Conservation (phyloP, 2,113 vertebrate species). For the Neofelis nebulosa region DNA sequence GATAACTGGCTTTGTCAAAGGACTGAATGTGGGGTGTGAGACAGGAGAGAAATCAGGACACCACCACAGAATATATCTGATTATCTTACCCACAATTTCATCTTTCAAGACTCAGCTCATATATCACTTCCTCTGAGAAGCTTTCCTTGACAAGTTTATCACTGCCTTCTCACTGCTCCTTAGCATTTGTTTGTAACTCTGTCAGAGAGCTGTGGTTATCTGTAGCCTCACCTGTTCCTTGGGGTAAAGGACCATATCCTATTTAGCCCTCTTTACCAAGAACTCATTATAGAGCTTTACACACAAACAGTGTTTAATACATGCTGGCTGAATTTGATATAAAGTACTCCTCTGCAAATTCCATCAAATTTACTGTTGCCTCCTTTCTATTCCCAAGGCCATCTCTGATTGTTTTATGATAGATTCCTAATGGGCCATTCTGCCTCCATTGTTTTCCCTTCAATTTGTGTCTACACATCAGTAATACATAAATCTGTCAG, state of each 20-base stretch:
- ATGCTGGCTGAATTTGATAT: not conserved
- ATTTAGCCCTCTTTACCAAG: not conserved
- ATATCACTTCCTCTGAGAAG: not conserved
- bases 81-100: not conserved
- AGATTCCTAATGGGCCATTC: not conserved
- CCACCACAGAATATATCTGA: not conserved
- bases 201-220: not conserved
- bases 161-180: not conserved
- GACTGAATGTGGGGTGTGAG: not conserved
- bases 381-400: not conserved
- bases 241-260: not conserved
- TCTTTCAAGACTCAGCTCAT: slow-evolving; percentile 3
- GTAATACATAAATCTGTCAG: not conserved
- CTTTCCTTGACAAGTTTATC: not conserved
- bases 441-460: not conserved
- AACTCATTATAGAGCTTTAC: not conserved
- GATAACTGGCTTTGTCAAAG: not conserved
- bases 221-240: not conserved
- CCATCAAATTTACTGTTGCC: not conserved
- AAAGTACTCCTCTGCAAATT: not conserved
- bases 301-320: not conserved
- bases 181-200: not conserved
- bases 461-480: not conserved
- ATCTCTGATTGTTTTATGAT: not conserved
- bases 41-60: not conserved